These are phyloP conservation scores for Sebastes minor DNA, from an alignment of 2,797 vertebrate species.

Conservation along the genomic window DNA sequence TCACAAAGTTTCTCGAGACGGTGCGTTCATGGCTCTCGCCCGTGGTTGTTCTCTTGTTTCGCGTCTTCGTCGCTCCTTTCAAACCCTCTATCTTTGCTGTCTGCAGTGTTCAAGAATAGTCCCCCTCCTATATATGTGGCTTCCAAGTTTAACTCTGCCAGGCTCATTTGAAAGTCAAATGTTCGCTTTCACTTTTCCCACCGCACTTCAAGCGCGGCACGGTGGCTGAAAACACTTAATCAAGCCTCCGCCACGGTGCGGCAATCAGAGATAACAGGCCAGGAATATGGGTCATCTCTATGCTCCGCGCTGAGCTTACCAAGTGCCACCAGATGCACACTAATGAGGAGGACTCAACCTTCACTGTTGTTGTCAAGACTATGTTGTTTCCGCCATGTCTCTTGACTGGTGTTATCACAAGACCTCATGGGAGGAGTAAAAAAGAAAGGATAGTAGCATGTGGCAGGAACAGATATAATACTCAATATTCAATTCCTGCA, in stretches of 20 bases:
- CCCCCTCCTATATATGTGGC: conserved; percentile 35
- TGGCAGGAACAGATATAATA: neutral
- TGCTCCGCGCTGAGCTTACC: conserved; percentile 37
- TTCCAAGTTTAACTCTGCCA: conserved; percentile 73
- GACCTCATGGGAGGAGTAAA: neutral
- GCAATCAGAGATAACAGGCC: conserved; percentile 74
- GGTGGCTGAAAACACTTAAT: conserved; percentile 72
- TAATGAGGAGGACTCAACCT: conserved; percentile 54
- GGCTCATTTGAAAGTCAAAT: conserved; percentile 83
- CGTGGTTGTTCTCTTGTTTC: conserved; percentile 25
- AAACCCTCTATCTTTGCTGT: conserved; percentile 29
- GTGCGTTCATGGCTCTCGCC: neutral
- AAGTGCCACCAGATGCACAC: conserved; percentile 30
- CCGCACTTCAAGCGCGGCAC: conserved; percentile 52
- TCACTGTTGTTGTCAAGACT: conserved; percentile 18
- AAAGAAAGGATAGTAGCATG: neutral
- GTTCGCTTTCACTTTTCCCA: conserved; percentile 56
- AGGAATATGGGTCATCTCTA: conserved; percentile 72
- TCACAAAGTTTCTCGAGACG: conserved; percentile 36
- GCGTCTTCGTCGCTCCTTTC: conserved; percentile 39
- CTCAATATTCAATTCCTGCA: neutral
- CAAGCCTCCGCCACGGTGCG: conserved; percentile 59
- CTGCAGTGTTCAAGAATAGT: conserved; percentile 59
- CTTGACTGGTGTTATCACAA: conserved; percentile 9
- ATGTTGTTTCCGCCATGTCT: conserved; percentile 17